Base-by-base conservation (phyloP, 2,888 invertebrate species). In the Leptinotarsa juncta region DNA sequence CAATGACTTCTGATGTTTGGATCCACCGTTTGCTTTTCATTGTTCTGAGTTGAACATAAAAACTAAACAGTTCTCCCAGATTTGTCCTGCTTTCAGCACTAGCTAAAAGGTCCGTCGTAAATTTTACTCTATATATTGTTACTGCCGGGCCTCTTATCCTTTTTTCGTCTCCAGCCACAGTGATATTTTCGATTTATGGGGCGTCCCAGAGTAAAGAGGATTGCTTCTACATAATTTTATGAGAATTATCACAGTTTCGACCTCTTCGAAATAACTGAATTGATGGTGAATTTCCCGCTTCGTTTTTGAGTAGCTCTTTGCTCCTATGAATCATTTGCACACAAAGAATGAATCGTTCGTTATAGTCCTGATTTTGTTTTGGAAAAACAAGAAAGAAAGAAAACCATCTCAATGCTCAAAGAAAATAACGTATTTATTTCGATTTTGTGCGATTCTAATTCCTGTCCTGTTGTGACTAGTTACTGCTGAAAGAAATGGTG, bases 171-270 rank as follows among this genome's bases (percentile, higher is more conserved):
- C 57, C 57, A 57, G 23, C 23, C 23, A 57, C 57, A 26, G 7
- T 57, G 23, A 57, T 57, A 57, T 23, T 57, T 57, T 20, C 57
- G 23, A 57, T 57, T 57, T 57, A 57, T 57, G 57, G 14, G 57
- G 20, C 20, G 20, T 23, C 23, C 20, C 57, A 20, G 57, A 57
- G 57, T 23, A 57, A 20, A 57, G 57, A 20, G 57, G 57, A 57
- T 57, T 57, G 57, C 20, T 23, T 23, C 57, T 57, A 26, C 23
- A 23, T 57, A 23, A 57, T 57, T 57, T 57, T 57, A 57, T 57
- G 23, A 57, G 57, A 23, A 26, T 57, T 57, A 23, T 57, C 57
- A 57, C 57, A 57, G 18, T 18, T 14, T 57, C 10, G 23, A 20
- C 18, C 18, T 57, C 3, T 18, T 57, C 7, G 57, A 20, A 20